A percentile compares a stretch with the other conserved stretches of the same genome.
phyloP scores from a whole-genome alignment of 2,888 invertebrate genomes.

The Drosophila quinaria region DNA sequence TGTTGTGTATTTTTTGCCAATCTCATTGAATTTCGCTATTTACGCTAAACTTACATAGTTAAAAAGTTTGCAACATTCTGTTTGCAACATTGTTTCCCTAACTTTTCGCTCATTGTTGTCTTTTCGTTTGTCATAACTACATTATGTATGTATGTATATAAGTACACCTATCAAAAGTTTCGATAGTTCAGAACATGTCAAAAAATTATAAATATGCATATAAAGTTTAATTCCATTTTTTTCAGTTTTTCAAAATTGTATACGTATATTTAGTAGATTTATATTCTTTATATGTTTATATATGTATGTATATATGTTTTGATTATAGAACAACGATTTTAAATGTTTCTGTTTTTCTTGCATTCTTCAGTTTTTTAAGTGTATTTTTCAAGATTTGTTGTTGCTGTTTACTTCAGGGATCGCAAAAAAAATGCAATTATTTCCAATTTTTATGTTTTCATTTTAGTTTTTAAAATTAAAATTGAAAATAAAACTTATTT shows the following conservation, averaged over 20 bases:
- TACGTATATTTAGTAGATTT: slow-evolving; percentile 5
- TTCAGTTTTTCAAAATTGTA: not conserved
- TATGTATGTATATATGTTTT: slow-evolving; percentile 26
- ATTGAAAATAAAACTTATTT: too few species aligned
- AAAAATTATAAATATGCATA: slow-evolving; percentile 43
- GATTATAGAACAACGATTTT: slow-evolving; percentile 10
- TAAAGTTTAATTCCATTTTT: not conserved
- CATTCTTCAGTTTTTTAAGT: too few species aligned
- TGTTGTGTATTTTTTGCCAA: slow-evolving; percentile 21
- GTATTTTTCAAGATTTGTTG: slow-evolving; percentile 28
- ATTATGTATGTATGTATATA: slow-evolving; percentile 8
- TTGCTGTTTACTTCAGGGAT: slow-evolving; percentile 6
- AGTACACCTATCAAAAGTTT: slow-evolving; percentile 51
- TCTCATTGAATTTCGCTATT: slow-evolving; percentile 43
- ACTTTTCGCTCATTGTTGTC: slow-evolving; percentile 24
- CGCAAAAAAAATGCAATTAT: too few species aligned
- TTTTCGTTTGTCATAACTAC: slow-evolving; percentile 28
- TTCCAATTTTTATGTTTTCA: too few species aligned
- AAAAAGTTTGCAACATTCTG: slow-evolving; percentile 39
- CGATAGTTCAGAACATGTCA: slow-evolving; percentile 37
- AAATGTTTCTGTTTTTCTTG: slow-evolving; percentile 14
- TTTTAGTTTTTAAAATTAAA: too few species aligned
- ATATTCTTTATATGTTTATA: not conserved
- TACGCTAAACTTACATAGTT: slow-evolving; percentile 45
- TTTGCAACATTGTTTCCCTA: slow-evolving; percentile 39